These are phyloP conservation scores for Phthorimaea operculella DNA, from an alignment of 1,140 invertebrate genomes.

Conservation along the genomic window DNA sequence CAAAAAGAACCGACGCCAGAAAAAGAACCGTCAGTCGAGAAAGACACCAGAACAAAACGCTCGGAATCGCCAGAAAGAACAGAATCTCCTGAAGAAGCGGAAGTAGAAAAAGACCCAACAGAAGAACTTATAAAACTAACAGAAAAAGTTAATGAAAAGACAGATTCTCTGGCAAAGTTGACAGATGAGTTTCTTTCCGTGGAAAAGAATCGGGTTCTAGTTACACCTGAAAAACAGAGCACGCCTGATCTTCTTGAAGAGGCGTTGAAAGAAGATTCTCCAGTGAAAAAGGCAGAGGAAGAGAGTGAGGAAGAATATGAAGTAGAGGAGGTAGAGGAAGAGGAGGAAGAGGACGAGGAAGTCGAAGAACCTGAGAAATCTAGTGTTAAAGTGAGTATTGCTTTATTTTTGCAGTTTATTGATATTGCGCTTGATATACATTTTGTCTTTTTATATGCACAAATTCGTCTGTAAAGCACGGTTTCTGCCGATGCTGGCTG, in stretches of 20 bases:
- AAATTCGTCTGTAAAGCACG: too few relatives aligned
- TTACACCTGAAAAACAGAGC: slow-evolving; percentile 30
- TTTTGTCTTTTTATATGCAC: too few relatives aligned
- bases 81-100: slow-evolving; percentile 8
- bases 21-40: slow-evolving; percentile 14
- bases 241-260: slow-evolving; percentile 45
- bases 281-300: slow-evolving; percentile 18
- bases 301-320: slow-evolving; percentile 21
- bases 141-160: slow-evolving; percentile 20
- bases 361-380: slow-evolving; percentile 35
- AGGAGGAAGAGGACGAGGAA: slow-evolving; percentile 20
- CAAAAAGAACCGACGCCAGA: slow-evolving; percentile 10
- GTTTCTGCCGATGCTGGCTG: too few relatives aligned
- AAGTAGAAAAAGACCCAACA: slow-evolving; percentile 8
- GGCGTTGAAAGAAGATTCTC: slow-evolving; percentile 31
- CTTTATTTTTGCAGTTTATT: neutral
- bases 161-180: slow-evolving; percentile 15
- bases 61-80: slow-evolving; percentile 20
- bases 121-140: slow-evolving; percentile 22
- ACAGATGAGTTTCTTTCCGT: slow-evolving; percentile 9
- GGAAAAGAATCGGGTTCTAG: neutral
- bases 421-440: neutral
- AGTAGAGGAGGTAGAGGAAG: slow-evolving; percentile 19
- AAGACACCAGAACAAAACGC: slow-evolving; percentile 15
- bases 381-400: slow-evolving; percentile 52